Evolutionary conservation across 1,140 invertebrate species (phyloP).

Genomic region (Hylaeus anthracinus): DNA sequence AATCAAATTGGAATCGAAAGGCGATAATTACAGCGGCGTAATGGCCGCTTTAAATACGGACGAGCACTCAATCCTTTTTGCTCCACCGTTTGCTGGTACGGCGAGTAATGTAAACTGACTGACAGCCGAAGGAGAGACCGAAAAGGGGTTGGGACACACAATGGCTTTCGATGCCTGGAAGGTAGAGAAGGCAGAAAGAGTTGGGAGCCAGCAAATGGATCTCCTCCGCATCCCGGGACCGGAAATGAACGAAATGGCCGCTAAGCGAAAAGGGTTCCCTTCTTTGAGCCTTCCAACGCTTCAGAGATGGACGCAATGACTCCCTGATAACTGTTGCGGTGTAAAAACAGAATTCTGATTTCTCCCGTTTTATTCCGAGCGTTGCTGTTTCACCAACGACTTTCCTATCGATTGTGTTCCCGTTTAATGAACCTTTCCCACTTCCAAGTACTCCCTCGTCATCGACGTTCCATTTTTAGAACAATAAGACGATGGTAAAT

Average conservation of each 20-base stretch:
- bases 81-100: conserved; percentile 25
- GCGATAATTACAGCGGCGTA: conserved; percentile 74
- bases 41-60: conserved; percentile 71
- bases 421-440: not conserved
- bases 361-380: conserved; percentile 11
- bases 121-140: conserved; percentile 66
- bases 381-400: not conserved
- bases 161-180: conserved; percentile 73
- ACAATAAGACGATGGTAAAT: too few relatives aligned
- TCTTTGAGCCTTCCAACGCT: conserved; percentile 72
- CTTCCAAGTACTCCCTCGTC: not conserved
- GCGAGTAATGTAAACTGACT: conserved; percentile 74
- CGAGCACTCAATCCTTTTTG: conserved; percentile 45
- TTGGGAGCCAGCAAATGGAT: conserved; percentile 75
- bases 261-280: conserved; percentile 77
- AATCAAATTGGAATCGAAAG: conserved; percentile 71
- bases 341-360: conserved; percentile 46
- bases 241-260: conserved; percentile 81
- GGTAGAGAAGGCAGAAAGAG: conserved; percentile 68
- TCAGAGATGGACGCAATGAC: conserved; percentile 52
- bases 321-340: conserved; percentile 52
- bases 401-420: not conserved
- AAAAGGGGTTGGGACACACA: conserved; percentile 66
- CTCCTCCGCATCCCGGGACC: conserved; percentile 70
- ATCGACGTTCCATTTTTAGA: not conserved